phyloP scores from a whole-genome alignment of 2,113 vertebrate genomes.

The Bubo bubo region DNA sequence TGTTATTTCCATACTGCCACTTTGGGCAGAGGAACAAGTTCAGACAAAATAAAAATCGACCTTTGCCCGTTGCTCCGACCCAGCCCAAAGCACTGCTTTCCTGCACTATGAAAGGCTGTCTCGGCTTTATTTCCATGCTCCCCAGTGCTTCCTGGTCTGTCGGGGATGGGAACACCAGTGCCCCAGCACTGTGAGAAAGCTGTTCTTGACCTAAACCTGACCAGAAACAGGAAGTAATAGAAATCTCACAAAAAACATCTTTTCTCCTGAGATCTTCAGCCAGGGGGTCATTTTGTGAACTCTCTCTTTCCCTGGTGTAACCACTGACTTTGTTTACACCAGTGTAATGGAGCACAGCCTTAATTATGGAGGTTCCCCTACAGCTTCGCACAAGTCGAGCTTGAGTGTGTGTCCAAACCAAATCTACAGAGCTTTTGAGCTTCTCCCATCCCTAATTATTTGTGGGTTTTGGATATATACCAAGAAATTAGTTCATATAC shows the following conservation, averaged over 20 bases:
- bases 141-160: background rate
- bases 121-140: slow-evolving; percentile 37
- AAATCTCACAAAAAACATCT: slow-evolving; percentile 8
- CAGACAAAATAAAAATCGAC: slow-evolving; percentile 52
- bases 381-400: background rate
- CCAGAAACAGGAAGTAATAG: slow-evolving; percentile 69
- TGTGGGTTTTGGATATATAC: slow-evolving; percentile 55
- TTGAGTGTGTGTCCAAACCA: slow-evolving; percentile 41
- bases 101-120: background rate
- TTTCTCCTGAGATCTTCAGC: slow-evolving; percentile 57
- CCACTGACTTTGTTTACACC: slow-evolving; percentile 53
- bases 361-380: slow-evolving; percentile 48
- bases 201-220: slow-evolving; percentile 65
- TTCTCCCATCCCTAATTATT: slow-evolving; percentile 50
- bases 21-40: slow-evolving; percentile 29
- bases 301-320: slow-evolving; percentile 56
- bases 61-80: background rate
- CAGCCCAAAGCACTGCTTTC: slow-evolving; percentile 13
- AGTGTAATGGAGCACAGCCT: slow-evolving; percentile 29
- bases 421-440: slow-evolving; percentile 38
- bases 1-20: background rate
- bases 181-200: slow-evolving; percentile 61
- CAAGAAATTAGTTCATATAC: slow-evolving; percentile 55
- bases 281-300: slow-evolving; percentile 43
- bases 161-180: slow-evolving; percentile 9